Conservation (phyloP, 37 sponge, comb jelly and placozoan species). For the Ianthella basta region DNA sequence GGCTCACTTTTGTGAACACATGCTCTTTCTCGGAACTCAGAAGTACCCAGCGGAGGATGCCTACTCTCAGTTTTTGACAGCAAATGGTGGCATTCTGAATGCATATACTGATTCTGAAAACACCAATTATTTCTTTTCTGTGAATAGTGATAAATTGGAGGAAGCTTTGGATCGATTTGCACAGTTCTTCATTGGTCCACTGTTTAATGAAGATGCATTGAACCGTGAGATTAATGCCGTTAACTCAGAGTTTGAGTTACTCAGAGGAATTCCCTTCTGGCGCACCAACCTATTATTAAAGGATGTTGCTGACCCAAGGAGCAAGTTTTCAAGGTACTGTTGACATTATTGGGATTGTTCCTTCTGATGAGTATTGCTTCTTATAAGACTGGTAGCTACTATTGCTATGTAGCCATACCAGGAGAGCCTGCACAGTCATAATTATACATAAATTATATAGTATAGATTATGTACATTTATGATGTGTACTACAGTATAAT, state of each 20-base stretch:
- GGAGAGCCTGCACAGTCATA: too few species aligned
- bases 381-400: too few species aligned
- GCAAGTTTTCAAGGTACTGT: conserved; percentile 56
- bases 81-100: conserved; percentile 86
- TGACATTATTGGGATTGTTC: too few species aligned
- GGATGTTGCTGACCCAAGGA: conserved; percentile 61
- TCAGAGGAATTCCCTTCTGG: conserved; percentile 62
- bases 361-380: too few species aligned
- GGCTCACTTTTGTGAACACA: conserved; percentile 98
- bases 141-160: conserved; percentile 54
- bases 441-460: too few species aligned
- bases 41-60: conserved; percentile 74
- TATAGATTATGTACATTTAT: too few species aligned
- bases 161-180: conserved; percentile 85
- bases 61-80: conserved; percentile 73
- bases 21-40: conserved; percentile 96
- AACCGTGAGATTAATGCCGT: conserved; percentile 86
- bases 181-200: conserved; percentile 90
- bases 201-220: conserved; percentile 53
- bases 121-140: conserved; percentile 87
- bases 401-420: too few species aligned
- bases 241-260: conserved; percentile 82
- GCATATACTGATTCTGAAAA: conserved; percentile 89
- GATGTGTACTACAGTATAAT: too few species aligned
- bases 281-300: conserved; percentile 73